phyloP scores from a whole-genome alignment of 2,113 vertebrate species.

The Argyrosomus japonicus region DNA sequence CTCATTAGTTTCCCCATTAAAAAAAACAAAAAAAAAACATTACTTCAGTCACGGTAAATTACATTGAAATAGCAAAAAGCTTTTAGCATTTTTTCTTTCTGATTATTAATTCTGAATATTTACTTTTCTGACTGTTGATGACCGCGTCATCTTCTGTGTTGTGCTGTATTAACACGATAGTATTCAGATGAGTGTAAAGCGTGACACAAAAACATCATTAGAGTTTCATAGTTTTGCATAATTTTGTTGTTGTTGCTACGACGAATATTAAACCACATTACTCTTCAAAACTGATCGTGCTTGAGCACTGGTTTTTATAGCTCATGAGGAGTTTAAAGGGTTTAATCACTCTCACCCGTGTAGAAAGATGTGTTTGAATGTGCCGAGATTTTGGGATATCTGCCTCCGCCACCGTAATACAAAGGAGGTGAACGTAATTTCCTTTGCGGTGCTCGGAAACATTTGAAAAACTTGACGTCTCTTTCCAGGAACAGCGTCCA shows the following conservation, averaged over 20 bases:
- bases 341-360: background rate
- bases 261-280: background rate
- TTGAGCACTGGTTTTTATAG: background rate
- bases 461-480: background rate
- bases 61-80: background rate
- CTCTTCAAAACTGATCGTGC: background rate
- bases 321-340: background rate
- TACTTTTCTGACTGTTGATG: background rate
- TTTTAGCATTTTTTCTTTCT: background rate
- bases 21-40: background rate
- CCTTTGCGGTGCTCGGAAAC: background rate
- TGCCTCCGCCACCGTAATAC: background rate
- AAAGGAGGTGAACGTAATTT: background rate
- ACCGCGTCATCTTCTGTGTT: too few relatives aligned
- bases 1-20: slow-evolving; percentile 27
- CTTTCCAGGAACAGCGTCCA: background rate
- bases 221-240: background rate
- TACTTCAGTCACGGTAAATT: background rate
- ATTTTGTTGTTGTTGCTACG: background rate
- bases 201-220: background rate
- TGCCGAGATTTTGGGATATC: background rate
- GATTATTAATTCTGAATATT: slow-evolving; percentile 24
- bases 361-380: background rate
- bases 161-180: slow-evolving; percentile 2
- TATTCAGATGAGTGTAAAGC: background rate